Conservation (phyloP, 2,888 invertebrate genomes). For the Drosophila anomalipes region DNA sequence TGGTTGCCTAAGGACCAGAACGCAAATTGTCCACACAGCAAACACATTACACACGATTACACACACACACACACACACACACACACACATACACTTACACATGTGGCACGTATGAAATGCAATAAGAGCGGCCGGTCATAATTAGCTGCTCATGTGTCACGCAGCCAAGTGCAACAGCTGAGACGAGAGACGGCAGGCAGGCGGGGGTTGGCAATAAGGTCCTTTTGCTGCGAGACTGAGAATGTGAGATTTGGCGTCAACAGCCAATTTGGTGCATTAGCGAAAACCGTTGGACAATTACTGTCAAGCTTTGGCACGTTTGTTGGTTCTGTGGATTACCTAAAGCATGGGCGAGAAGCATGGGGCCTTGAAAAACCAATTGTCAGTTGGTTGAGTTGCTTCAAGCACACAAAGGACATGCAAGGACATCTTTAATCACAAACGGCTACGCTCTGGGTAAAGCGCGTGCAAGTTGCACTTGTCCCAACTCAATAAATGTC, state of each 20-base stretch:
- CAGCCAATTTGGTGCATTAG: conserved; percentile 81
- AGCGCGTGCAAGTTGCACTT: conserved; percentile 34
- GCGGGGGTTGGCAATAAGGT: conserved; percentile 12
- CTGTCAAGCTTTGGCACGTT: conserved; percentile 62
- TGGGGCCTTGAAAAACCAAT: conserved; percentile 60
- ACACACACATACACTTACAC: conserved; percentile 5
- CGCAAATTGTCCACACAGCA: conserved; percentile 37
- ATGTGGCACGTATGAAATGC: conserved; percentile 41
- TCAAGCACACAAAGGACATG: conserved; percentile 33
- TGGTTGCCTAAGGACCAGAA: conserved; percentile 45
- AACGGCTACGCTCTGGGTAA: not conserved
- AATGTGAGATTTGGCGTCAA: conserved; percentile 76
- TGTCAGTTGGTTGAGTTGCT: conserved; percentile 46
- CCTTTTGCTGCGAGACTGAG: conserved; percentile 50
- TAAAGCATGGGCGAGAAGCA: conserved; percentile 12
- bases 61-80: not conserved
- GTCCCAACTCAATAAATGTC: conserved; percentile 66
- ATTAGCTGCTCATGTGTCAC: conserved; percentile 76
- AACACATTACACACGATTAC: conserved; percentile 11
- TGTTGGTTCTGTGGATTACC: conserved; percentile 55
- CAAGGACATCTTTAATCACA: conserved; percentile 56
- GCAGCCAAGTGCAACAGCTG: conserved; percentile 45
- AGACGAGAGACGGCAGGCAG: not conserved
- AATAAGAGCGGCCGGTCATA: conserved; percentile 53
- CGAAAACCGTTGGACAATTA: conserved; percentile 80